A percentile compares a stretch with the other conserved stretches of the same genome.
Conservation (phyloP, 2,113 vertebrate genomes). For the Polyodon spathula region DNA sequence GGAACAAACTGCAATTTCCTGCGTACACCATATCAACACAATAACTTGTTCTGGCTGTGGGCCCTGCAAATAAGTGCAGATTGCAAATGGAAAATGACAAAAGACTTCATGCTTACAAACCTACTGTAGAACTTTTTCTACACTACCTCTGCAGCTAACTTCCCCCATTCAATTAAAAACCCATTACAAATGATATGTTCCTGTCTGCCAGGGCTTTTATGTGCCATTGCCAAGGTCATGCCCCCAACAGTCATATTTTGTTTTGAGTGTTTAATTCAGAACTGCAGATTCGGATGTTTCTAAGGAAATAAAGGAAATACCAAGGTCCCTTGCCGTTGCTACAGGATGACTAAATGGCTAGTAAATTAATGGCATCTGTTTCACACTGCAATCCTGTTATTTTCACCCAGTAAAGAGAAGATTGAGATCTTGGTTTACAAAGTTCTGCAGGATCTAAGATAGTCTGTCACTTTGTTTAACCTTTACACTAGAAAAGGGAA, state of each 20-base stretch:
- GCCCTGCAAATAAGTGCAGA: constrained; percentile 4
- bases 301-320: constrained; percentile 32
- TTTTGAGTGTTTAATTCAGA: constrained; percentile 22
- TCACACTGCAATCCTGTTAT: constrained; percentile 32
- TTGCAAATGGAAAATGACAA: not conserved
- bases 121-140: not conserved
- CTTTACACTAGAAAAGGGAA: constrained; percentile 33
- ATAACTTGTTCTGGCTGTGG: not conserved
- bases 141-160: not conserved
- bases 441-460: constrained; percentile 35
- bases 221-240: constrained; percentile 36
- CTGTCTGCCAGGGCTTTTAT: constrained; percentile 16
- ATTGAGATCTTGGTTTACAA: constrained; percentile 41
- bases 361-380: constrained; percentile 35
- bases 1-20: not conserved
- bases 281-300: constrained; percentile 38
- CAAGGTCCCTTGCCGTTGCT: constrained; percentile 6
- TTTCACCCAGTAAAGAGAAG: constrained; percentile 43
- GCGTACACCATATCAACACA: not conserved
- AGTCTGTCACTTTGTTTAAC: constrained; percentile 34
- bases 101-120: not conserved
- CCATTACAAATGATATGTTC: not conserved
- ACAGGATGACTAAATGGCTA: not conserved
- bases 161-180: not conserved
- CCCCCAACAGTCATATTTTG: not conserved